Evolutionary conservation across 2,113 vertebrate genomes (phyloP).

Genomic region (Mellivora capensis): DNA sequence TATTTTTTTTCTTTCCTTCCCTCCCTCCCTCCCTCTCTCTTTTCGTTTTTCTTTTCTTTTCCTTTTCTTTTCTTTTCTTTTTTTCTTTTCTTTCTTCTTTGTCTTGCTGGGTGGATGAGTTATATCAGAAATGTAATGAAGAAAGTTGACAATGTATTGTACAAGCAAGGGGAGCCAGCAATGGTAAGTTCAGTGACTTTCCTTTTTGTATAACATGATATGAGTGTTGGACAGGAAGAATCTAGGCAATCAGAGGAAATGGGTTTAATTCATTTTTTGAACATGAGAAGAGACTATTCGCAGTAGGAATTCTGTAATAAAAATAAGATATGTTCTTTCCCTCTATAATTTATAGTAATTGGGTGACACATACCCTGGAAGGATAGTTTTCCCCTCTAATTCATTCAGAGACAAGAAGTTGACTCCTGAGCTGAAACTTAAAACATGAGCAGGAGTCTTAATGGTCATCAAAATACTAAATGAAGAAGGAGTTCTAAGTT

Average conservation of each 20-base stretch:
- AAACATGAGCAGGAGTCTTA: background rate
- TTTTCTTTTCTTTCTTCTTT: background rate
- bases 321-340: background rate
- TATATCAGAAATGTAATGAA: background rate
- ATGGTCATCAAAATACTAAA: background rate
- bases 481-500: background rate
- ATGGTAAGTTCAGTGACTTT: background rate
- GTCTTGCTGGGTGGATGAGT: background rate
- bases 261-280: background rate
- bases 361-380: background rate
- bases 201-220: background rate
- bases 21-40: too few relatives aligned
- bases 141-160: background rate
- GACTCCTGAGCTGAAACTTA: background rate
- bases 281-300: background rate
- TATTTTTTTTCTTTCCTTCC: too few relatives aligned
- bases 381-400: background rate
- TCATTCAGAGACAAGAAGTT: background rate
- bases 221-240: background rate
- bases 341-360: background rate
- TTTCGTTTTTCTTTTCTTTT: too few relatives aligned
- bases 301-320: background rate
- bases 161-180: background rate
- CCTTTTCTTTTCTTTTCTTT: background rate
- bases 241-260: background rate